Evolutionary conservation across 2,797 vertebrate genomes (phyloP).

Genomic region (Thamnophis elegans): DNA sequence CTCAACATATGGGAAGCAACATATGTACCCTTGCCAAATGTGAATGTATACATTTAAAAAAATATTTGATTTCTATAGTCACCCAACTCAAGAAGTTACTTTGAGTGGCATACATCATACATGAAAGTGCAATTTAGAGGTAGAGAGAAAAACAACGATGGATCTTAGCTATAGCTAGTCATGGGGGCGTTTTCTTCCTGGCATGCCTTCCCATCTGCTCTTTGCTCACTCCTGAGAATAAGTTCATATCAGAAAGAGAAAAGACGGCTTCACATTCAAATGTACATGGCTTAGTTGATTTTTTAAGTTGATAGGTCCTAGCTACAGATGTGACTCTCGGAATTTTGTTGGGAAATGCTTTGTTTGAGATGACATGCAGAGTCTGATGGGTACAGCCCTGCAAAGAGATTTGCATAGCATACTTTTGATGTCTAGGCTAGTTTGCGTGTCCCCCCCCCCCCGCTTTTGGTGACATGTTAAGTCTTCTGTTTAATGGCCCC

Average conservation of each 20-base stretch:
- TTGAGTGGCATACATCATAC: not conserved
- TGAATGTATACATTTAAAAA: not conserved
- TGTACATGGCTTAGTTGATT: not conserved
- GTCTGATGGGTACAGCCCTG: not conserved
- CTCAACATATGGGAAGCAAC: not conserved
- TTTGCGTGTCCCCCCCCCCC: not conserved
- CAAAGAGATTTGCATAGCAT: not conserved
- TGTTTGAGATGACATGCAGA: not conserved
- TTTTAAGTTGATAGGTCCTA: not conserved
- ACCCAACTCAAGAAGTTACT: not conserved
- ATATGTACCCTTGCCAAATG: not conserved
- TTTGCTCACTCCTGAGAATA: not conserved
- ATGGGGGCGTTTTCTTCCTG: not conserved
- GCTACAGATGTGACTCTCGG: not conserved
- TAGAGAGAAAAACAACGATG: not conserved
- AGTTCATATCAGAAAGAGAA: not conserved
- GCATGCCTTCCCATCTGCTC: not conserved
- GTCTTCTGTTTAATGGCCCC: not conserved
- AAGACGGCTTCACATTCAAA: not conserved
- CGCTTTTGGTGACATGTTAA: too few species aligned
- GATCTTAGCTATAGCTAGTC: not conserved
- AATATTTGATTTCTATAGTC: not conserved
- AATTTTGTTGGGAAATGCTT: not conserved
- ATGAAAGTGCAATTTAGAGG: not conserved
- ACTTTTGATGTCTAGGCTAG: not conserved